These are phyloP conservation scores for Blastobasis adustella DNA, from an alignment of 2,888 invertebrate species.

Conservation along the genomic window DNA sequence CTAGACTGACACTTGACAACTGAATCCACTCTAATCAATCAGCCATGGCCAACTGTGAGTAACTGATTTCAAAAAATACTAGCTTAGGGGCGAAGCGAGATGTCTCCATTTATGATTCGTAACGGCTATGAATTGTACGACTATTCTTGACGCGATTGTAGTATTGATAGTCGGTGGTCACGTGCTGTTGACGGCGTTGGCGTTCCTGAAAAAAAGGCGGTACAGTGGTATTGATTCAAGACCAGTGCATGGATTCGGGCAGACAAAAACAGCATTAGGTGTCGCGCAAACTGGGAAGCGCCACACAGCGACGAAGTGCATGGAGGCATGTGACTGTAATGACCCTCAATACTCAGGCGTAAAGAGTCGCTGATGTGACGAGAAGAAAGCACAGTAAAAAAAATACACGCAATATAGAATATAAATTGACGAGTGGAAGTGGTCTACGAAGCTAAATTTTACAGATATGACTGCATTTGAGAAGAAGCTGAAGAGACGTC, in stretches of 20 bases:
- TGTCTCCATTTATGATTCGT: slow-evolving; percentile 27
- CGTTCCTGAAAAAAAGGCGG: not conserved
- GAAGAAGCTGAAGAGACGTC: slow-evolving; percentile 32
- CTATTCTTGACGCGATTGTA: slow-evolving; percentile 32
- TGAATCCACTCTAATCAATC: too few relatives aligned
- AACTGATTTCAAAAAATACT: slow-evolving; percentile 22
- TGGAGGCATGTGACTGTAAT: slow-evolving; percentile 34
- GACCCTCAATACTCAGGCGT: slow-evolving; percentile 8
- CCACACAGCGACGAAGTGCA: slow-evolving; percentile 30
- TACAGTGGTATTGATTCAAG: too few relatives aligned
- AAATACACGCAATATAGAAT: too few relatives aligned
- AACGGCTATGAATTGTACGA: slow-evolving; percentile 42
- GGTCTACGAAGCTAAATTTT: not conserved
- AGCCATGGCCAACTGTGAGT: too few relatives aligned
- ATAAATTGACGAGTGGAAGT: not conserved
- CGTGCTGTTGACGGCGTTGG: slow-evolving; percentile 23
- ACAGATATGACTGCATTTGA: slow-evolving; percentile 29
- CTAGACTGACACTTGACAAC: too few relatives aligned
- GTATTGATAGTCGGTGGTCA: slow-evolving; percentile 37
- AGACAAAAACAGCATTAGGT: too few relatives aligned
- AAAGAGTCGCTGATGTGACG: slow-evolving; percentile 1
- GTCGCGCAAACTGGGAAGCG: slow-evolving; percentile 23
- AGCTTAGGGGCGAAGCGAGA: slow-evolving; percentile 30
- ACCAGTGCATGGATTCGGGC: too few relatives aligned
- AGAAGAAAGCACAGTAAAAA: too few relatives aligned